Evolutionary conservation across 2,888 invertebrate species (phyloP), one percentile per base, ranked within the genome.

Genomic region (Nemurella pictetii): DNA sequence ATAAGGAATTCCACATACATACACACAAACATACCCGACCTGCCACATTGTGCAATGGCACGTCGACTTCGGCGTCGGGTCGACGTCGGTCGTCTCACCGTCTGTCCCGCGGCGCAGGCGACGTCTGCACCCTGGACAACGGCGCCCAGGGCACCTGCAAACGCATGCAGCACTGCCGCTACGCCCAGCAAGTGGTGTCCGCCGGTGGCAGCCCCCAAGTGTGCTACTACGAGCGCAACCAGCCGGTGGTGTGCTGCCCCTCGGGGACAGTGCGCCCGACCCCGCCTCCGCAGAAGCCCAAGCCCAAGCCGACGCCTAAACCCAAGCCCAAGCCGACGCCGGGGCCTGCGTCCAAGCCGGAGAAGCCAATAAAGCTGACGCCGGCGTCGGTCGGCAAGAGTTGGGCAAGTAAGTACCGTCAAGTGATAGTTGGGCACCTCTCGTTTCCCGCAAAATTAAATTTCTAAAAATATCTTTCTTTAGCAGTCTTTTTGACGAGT

Each of bases 161-260:
- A 9, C 29, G n/a, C n/a, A 80, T 78, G 4, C n/a, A 27, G 9
- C 9, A 29, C 1, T 84, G 84, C 20, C 84, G 32, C 25, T 72
- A n/a, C 5, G 84, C 84, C 20, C 36, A 72, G 20, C 72, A 32
- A 20, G 84, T 32, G 27, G 9, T 84, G 12, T 28, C n/a, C 20
- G n/a, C 15, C 5, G 80, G 80, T 2, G 55, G 73, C 2, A 3
- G 25, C 15, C 84, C 84, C 3, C 12, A 30, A n/a, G 32, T 84
- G n/a, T 84, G 84, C 28, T 32, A 28, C 15, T 84, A 72, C 80
- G 30, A 26, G 0, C 30, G 25, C 1, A 26, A 30, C 20, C 27
- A 28, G 12, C 80, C 84, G 2, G 73, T 84, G 20, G 84, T 84
- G 30, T 84, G 84, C n/a, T 84, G 80, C 9, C 72, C 84, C 25